Percentiles rank a stretch among this genome's conserved stretches.
Conservation (phyloP, 2,888 invertebrate genomes). For the Lissonota sp. region DNA sequence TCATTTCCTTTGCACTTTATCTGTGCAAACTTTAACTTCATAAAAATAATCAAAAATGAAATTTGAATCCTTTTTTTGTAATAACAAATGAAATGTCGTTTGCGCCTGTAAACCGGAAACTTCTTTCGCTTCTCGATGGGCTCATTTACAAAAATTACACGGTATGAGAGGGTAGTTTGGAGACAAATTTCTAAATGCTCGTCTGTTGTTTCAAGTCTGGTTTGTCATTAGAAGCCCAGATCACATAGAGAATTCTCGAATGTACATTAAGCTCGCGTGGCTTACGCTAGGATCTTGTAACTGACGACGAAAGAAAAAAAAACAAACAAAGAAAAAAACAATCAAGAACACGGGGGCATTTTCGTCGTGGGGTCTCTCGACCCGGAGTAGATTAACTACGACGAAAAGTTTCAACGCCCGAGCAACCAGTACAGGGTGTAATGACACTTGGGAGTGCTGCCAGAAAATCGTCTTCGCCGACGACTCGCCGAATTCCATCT, state of each 20-base stretch:
- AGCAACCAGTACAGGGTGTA: slow-evolving; percentile 65
- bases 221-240: slow-evolving; percentile 22
- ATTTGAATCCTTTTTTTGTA: neutral
- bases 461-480: slow-evolving; percentile 59
- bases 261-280: slow-evolving; percentile 32
- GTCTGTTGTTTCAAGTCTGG: neutral
- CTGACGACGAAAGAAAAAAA: slow-evolving; percentile 39
- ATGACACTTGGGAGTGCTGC: slow-evolving; percentile 72
- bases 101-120: no score
- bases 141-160: neutral
- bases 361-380: neutral
- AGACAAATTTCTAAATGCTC: slow-evolving; percentile 1
- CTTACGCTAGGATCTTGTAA: slow-evolving; percentile 11
- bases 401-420: slow-evolving; percentile 39
- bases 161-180: neutral
- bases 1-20: no score
- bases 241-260: neutral
- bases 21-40: no score
- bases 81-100: neutral
- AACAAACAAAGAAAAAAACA: slow-evolving; percentile 21
- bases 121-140: no score
- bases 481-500: slow-evolving; percentile 41
- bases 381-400: slow-evolving; percentile 15
- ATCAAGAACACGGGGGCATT: neutral
- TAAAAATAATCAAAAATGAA: neutral